Base-by-base conservation (phyloP, 2,888 invertebrate genomes). In the Zaprionus obscuricornis region DNA sequence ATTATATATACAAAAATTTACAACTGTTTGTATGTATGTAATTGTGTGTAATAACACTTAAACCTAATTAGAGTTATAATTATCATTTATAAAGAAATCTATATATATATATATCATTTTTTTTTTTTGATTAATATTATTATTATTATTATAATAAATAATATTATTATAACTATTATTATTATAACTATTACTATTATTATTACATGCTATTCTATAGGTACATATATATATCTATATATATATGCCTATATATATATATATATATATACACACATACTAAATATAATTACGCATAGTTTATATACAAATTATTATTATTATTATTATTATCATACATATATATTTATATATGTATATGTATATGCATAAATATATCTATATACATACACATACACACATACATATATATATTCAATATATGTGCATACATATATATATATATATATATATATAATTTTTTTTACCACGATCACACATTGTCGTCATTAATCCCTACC, bases 371-470 rank as follows among this genome's bases (percentile, higher is more conserved):
- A 47, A 39, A 58, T 37, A 31, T 58, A 29, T 37, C 37, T 43
- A 37, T 36, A 45, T 10, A 45, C 31, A 31, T 45, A 20, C 36
- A 43, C 42, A 34, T 40, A 37, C 33, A 29, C 43, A 54, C 65
- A 69, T 51, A 59, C 40, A 47, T 37, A 52, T 39, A 47, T 36
- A 56, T 72, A 75, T 54, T 66, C 81, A 59, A 84, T 74, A 68
- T 74, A 77, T 7, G 26, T 16, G 16, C 14, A 36, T 13, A 39
- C 4, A 45, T 10, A 39, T 60, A 59, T 43, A 60, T 17, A 22
- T 58, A 37, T 33, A 57, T 16, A 45, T 39, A 39, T 11, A 29
- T 37, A 33, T 46, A 26, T 36, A 51, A 47, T 24, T 31, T 42
- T 17, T 51, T 27, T 16, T 39, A 50, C 40, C 36, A 43, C 72